A percentile compares a stretch with the other conserved stretches of the same genome.
These are phyloP conservation scores for Marcusenius ussheri DNA, from an alignment of 2,113 vertebrate species.

Conservation along the genomic window DNA sequence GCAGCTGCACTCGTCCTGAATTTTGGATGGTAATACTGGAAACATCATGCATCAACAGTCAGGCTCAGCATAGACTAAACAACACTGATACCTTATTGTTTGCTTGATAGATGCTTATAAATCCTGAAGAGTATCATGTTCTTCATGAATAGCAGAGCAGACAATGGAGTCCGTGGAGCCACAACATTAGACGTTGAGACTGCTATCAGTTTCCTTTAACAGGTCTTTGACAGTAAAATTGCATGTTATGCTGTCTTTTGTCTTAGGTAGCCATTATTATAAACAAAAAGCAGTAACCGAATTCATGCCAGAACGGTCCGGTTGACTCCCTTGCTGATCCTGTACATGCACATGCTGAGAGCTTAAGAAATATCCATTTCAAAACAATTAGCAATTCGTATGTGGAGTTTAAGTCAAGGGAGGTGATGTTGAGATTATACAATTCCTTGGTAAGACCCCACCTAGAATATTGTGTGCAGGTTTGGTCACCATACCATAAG, in stretches of 20 bases:
- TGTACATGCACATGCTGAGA: background rate
- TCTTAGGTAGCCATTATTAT: background rate
- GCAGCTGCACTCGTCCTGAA: background rate
- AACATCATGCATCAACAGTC: background rate
- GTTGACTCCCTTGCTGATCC: background rate
- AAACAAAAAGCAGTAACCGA: background rate
- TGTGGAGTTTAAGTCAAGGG: too few species aligned
- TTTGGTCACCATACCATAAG: too few species aligned
- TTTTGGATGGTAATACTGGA: background rate
- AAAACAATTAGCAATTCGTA: background rate
- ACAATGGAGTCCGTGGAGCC: background rate
- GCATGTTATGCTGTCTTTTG: background rate
- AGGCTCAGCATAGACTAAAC: background rate
- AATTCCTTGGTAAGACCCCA: too few species aligned
- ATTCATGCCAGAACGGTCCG: background rate
- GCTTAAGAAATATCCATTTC: background rate
- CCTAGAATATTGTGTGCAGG: too few species aligned
- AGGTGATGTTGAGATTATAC: too few species aligned
- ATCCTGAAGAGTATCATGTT: slow-evolving; percentile 1
- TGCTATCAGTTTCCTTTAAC: background rate
- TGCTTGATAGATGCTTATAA: background rate
- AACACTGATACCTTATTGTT: slow-evolving; percentile 3
- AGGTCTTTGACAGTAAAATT: slow-evolving; percentile 4
- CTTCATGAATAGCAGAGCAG: background rate
- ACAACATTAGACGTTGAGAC: background rate